These are phyloP conservation scores for Anthonomus grandis DNA, from an alignment of 1,140 invertebrate genomes.

Conservation along the genomic window DNA sequence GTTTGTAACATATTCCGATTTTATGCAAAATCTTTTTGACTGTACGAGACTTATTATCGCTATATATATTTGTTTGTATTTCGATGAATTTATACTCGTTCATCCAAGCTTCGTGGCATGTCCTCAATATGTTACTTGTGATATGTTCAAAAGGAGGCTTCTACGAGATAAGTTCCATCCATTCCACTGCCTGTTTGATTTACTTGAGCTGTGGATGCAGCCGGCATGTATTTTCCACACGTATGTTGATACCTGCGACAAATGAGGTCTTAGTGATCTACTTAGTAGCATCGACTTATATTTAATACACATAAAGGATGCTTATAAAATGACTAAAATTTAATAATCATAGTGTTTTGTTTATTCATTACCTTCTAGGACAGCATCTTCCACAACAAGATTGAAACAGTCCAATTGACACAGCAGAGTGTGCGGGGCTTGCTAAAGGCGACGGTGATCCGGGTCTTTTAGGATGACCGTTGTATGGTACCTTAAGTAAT, in stretches of 20 bases:
- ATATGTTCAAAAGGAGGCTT: conserved; percentile 67
- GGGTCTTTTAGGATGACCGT: conserved; percentile 86
- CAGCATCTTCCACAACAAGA: conserved; percentile 84
- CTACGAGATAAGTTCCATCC: conserved; percentile 78
- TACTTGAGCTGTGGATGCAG: conserved; percentile 68
- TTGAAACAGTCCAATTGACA: conserved; percentile 71
- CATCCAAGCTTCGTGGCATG: too few species aligned
- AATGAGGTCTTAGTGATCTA: neutral
- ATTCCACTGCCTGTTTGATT: conserved; percentile 74
- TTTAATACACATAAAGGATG: neutral
- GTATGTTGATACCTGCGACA: conserved; percentile 65
- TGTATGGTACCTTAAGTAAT: conserved; percentile 70
- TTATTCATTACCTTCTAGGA: conserved; percentile 64
- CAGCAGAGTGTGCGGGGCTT: conserved; percentile 80
- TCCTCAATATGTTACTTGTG: too few species aligned
- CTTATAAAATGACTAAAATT: neutral
- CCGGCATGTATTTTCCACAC: conserved; percentile 79
- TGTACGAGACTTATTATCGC: too few species aligned
- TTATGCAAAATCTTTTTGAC: too few species aligned
- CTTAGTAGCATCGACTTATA: neutral
- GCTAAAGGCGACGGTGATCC: conserved; percentile 81
- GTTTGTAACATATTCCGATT: too few species aligned
- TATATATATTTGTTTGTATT: too few species aligned
- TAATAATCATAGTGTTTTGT: too few species aligned
- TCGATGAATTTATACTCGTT: too few species aligned